Percentiles rank a stretch among this genome's conserved stretches.
Conservation (phyloP, 2,888 invertebrate species). For the Pachliopta kotzebuea region DNA sequence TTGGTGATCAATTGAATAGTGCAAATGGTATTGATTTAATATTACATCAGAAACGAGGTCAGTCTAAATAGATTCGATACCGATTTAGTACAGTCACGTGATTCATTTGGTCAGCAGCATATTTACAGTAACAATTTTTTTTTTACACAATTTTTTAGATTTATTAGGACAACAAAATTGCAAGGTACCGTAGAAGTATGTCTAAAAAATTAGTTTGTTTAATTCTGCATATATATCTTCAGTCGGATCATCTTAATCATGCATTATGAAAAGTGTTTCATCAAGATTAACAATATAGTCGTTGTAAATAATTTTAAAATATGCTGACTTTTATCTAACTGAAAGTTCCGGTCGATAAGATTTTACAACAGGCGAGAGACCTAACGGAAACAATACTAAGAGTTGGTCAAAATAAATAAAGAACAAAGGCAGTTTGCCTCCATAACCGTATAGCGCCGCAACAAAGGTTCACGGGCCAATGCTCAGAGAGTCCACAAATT, state of each 20-base stretch:
- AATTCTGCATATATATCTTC: too few species aligned
- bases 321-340: slow-evolving; percentile 3
- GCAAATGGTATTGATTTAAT: slow-evolving; percentile 8
- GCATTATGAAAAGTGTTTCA: not conserved
- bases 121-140: not conserved
- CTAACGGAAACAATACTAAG: slow-evolving; percentile 27
- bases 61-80: not conserved
- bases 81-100: slow-evolving; percentile 3
- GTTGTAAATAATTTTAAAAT: slow-evolving; percentile 7
- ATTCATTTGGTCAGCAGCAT: not conserved
- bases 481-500: slow-evolving; percentile 34
- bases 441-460: slow-evolving; percentile 23
- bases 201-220: too few species aligned
- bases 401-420: slow-evolving; percentile 27
- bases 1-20: slow-evolving; percentile 13
- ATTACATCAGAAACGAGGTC: slow-evolving; percentile 5
- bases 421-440: slow-evolving; percentile 26
- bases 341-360: slow-evolving; percentile 11
- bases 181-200: too few species aligned
- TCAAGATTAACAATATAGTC: not conserved
- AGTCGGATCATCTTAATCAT: too few species aligned
- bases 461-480: slow-evolving; percentile 32
- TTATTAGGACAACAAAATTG: too few species aligned
- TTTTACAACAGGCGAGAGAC: slow-evolving; percentile 9
- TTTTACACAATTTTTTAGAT: too few species aligned